phyloP scores from a whole-genome alignment of 2,888 invertebrate genomes.

The Halocaridina rubra region DNA sequence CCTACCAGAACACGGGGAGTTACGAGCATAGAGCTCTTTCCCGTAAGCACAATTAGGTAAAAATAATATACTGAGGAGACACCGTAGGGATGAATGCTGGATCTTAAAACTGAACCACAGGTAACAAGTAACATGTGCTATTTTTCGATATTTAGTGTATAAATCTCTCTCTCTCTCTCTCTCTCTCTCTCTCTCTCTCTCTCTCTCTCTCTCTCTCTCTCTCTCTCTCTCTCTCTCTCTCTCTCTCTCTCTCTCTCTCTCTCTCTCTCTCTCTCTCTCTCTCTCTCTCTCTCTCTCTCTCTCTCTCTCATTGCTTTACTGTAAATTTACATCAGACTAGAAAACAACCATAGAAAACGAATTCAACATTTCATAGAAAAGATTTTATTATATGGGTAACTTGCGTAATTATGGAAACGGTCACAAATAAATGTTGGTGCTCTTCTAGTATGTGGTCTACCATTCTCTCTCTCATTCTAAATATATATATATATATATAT shows the following conservation, averaged over 20 bases:
- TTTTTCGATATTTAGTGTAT: neutral
- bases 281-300: neutral
- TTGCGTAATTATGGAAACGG: too few relatives aligned
- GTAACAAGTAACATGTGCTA: neutral
- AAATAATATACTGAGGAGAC: too few relatives aligned
- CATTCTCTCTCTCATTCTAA: too few relatives aligned
- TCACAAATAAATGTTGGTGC: too few relatives aligned
- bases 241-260: neutral
- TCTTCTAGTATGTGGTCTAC: too few relatives aligned
- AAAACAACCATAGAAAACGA: too few relatives aligned
- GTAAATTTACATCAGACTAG: too few relatives aligned
- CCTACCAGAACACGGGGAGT: too few relatives aligned
- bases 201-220: neutral
- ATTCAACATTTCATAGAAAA: too few relatives aligned
- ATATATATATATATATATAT: conserved; percentile 17
- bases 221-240: neutral
- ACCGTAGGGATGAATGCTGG: neutral
- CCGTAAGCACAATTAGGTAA: too few relatives aligned
- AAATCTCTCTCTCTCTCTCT: conserved; percentile 13
- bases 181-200: conserved; percentile 16
- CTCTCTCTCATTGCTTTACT: neutral
- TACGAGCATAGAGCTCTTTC: too few relatives aligned
- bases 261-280: conserved; percentile 18
- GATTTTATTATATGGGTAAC: too few relatives aligned
- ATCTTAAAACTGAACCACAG: neutral